These are phyloP conservation scores for Crotalus tigris DNA, from an alignment of 2,113 vertebrate species.

Conservation along the genomic window DNA sequence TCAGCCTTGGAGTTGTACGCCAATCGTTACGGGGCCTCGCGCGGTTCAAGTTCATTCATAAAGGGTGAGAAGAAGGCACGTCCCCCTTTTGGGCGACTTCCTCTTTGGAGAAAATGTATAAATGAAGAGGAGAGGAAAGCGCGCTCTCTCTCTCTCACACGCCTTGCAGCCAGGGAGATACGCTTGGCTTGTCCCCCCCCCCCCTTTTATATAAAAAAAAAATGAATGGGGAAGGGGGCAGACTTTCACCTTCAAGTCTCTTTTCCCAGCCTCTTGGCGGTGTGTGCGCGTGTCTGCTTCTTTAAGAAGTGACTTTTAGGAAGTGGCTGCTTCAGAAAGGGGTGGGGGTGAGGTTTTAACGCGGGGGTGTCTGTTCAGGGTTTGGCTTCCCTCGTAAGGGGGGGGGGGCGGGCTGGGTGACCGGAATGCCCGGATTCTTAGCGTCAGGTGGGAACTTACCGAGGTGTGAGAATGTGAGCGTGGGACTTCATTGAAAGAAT, in stretches of 20 bases:
- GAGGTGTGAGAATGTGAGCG: neutral
- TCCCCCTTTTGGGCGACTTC: neutral
- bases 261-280: neutral
- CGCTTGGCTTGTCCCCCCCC: no score
- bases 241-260: neutral
- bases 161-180: no score
- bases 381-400: neutral
- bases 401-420: neutral
- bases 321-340: neutral
- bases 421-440: neutral
- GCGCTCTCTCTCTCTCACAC: fast-evolving
- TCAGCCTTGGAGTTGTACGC: neutral
- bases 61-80: neutral
- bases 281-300: neutral
- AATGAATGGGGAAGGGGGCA: neutral
- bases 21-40: neutral
- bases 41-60: constrained; percentile 19
- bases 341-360: neutral
- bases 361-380: neutral
- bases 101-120: neutral
- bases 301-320: neutral
- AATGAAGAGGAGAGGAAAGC: neutral
- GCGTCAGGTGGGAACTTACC: neutral
- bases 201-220: neutral
- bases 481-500: neutral